Evolutionary conservation across 1,140 invertebrate species (phyloP), one percentile per base, ranked within the genome.

Genomic region (Heliconius eleuchia): DNA sequence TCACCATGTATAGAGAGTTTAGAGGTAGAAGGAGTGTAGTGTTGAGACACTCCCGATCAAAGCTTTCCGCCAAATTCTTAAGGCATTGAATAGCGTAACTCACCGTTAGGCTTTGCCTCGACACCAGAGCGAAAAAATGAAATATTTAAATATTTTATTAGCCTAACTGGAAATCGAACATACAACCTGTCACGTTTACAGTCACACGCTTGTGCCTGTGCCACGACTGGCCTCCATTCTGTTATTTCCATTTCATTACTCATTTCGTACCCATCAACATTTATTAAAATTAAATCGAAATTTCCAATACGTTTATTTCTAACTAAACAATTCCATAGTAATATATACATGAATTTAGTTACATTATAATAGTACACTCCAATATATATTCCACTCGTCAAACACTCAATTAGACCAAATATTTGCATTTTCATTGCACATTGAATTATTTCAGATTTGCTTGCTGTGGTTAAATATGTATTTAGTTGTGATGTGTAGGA

Each of bases 361-460:
- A 66, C 60, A 66, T 66, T 30, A 66, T 66, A 66, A 66, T 66
- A 60, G 23, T 5, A 30, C 3, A 66, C 23, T 66, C n/a, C 19
- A 23, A 66, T 66, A 30, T 27, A 30, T 66, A 66, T 66, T 66
- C 60, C 60, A 66, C 60, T 66, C 60, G 60, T 66, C 60, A 66
- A 66, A 66, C 60, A 66, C 60, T 66, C 60, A 66, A 66, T 66
- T 66, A 66, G 60, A 16, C 19, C 60, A 66, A 66, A 66, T 66
- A 66, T 66, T 66, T 66, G 60, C 60, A 66, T 66, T 66, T 66
- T 66, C 60, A 66, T 66, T 66, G 60, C 60, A 66, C 13, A 66
- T 66, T 66, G 60, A 66, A 66, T 30, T 66, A 66, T 66, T 27
- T 13, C 60, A 66, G 60, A 30, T 66, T 66, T 30, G 23, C 27